Evolutionary conservation across 2,797 vertebrate species (phyloP), one percentile per base, ranked within the genome.

Genomic region (Mareca penelope): DNA sequence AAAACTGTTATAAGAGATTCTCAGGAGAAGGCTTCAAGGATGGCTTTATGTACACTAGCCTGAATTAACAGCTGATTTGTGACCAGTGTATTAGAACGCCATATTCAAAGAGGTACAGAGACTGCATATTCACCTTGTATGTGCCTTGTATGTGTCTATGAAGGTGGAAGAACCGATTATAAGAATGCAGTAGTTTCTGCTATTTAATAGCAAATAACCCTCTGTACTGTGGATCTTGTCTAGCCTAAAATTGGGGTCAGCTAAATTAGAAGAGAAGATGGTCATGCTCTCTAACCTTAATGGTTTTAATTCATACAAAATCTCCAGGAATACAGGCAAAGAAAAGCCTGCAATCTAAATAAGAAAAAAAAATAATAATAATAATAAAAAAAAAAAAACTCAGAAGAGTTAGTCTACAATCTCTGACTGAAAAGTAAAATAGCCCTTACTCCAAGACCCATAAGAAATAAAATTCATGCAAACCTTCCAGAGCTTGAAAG

Each of bases 21-120:
- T 31, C 28, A 83, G 31, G 14, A 57, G 11, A 67, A 70, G 42
- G 21, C 11, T 69, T 89, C 14, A 21, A 17, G 0, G 1, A 5
- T 35, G 44, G 15, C 6, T 79, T 23, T 57, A 2, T 0, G 0
- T 33, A 4, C 33, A 11, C 3, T 6, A 57, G 12, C 18, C 63
- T 83, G 48, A 64, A 84, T 33, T 37, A 56, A 52, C 33, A 22
- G 5, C 70, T 80, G 40, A 37, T 35, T 48, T 3, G 1, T 39
- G 40, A 68, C 46, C 15, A 29, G 23, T 28, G 19, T 57, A 3
- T 42, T 26, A 48, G 46, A 81, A 67, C 39, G 19, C 8, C 15
- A 2, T 8, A 1, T 16, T 73, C 56, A 70, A 33, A 55, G 40
- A 53, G 60, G 33, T 55, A 44, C 0, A 15, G 5, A 21, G 16